Percentiles rank a stretch among this genome's conserved stretches.
These are phyloP conservation scores for Trachelus troglodyta DNA, from an alignment of 2,888 invertebrate species.

Conservation along the genomic window DNA sequence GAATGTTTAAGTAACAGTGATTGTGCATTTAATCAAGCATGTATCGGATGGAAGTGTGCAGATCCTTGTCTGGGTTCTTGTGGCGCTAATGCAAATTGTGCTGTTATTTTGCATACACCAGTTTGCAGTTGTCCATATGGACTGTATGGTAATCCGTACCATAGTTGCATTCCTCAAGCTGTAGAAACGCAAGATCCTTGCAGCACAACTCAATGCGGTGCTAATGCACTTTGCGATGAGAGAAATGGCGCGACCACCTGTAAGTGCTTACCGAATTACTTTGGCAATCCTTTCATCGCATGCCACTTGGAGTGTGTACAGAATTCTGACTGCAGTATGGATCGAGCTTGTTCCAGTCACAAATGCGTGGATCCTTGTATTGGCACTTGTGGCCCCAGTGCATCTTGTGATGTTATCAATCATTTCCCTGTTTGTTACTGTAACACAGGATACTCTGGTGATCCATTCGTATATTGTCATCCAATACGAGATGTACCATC, in stretches of 20 bases:
- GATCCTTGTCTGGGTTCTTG: constrained; percentile 86
- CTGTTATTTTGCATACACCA: constrained; percentile 78
- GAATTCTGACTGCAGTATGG: constrained; percentile 80
- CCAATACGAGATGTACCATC: constrained; percentile 58
- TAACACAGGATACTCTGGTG: constrained; percentile 74
- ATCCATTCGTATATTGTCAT: constrained; percentile 77
- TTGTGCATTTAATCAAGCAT: constrained; percentile 82
- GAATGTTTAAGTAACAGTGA: constrained; percentile 86
- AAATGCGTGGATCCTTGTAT: constrained; percentile 83
- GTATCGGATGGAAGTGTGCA: constrained; percentile 78
- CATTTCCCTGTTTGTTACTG: constrained; percentile 85
- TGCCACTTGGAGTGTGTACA: constrained; percentile 86
- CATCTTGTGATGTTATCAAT: constrained; percentile 78
- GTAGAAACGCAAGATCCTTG: constrained; percentile 71
- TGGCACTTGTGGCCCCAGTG: constrained; percentile 80
- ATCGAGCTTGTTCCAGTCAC: constrained; percentile 80
- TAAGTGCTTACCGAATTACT: constrained; percentile 79
- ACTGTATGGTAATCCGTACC: constrained; percentile 81
- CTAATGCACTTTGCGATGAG: constrained; percentile 78
- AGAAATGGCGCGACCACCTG: constrained; percentile 76
- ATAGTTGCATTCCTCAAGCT: constrained; percentile 75
- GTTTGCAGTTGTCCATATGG: constrained; percentile 78
- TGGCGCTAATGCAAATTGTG: constrained; percentile 79
- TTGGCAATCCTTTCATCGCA: constrained; percentile 82
- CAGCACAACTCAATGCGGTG: constrained; percentile 77